Percentiles rank a stretch among this genome's conserved stretches.
Conservation (phyloP, 2,797 vertebrate species). For the Spinus pinus region DNA sequence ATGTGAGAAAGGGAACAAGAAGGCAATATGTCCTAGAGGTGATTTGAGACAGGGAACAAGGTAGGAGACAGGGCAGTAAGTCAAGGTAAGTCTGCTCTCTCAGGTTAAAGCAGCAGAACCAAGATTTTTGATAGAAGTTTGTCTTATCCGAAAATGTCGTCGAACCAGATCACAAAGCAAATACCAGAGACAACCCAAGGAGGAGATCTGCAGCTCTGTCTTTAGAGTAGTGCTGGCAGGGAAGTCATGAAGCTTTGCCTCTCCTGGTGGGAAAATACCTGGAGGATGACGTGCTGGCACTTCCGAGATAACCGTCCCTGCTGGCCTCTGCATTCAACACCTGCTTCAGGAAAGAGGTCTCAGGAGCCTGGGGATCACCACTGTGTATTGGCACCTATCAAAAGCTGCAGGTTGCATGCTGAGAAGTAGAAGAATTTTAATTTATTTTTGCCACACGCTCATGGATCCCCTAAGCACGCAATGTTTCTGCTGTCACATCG, state of each 20-base stretch:
- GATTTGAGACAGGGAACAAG: neutral
- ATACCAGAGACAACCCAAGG: neutral
- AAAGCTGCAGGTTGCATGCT: neutral
- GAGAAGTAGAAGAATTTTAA: neutral
- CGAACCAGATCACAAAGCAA: neutral
- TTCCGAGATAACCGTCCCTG: neutral
- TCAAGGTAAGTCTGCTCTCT: neutral
- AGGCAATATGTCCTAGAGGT: neutral
- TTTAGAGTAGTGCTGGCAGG: neutral
- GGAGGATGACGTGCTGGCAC: neutral
- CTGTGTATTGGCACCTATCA: accelerated
- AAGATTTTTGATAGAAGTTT: neutral
- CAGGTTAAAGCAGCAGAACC: neutral
- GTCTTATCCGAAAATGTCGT: neutral
- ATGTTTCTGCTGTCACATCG: neutral
- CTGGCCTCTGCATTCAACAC: neutral
- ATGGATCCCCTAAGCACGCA: neutral
- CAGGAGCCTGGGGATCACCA: accelerated
- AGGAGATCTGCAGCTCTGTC: neutral
- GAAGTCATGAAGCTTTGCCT: neutral
- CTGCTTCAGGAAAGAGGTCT: neutral
- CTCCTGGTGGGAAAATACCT: accelerated
- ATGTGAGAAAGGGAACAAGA: neutral
- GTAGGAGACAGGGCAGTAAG: neutral
- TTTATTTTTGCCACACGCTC: neutral